A percentile compares a stretch with the other conserved stretches of the same genome.
phyloP scores from a whole-genome alignment of 2,113 vertebrate species.

The Boleophthalmus pectinirostris region DNA sequence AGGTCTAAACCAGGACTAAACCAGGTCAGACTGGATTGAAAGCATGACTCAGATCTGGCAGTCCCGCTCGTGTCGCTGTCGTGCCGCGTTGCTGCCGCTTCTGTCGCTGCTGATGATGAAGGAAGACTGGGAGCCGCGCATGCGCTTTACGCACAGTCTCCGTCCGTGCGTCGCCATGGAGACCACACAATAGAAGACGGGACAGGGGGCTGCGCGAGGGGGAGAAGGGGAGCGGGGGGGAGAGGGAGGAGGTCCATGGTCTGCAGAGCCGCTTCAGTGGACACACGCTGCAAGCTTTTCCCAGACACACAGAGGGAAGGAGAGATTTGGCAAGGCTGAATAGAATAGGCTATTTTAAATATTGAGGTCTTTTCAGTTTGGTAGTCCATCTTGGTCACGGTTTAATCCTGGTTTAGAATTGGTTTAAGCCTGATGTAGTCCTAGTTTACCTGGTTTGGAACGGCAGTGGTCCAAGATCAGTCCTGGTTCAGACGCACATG shows the following conservation, averaged over 20 bases:
- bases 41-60: slow-evolving; percentile 2
- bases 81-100: neutral
- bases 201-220: slow-evolving; percentile 78
- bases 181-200: slow-evolving; percentile 84
- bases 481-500: neutral
- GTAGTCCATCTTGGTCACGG: neutral
- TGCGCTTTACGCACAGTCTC: slow-evolving; percentile 61
- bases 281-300: slow-evolving; percentile 66
- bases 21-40: neutral
- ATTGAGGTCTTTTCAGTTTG: neutral
- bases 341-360: neutral
- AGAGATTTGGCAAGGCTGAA: neutral
- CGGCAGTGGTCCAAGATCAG: neutral
- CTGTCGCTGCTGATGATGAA: slow-evolving; percentile 41
- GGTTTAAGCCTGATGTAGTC: neutral
- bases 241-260: slow-evolving; percentile 54
- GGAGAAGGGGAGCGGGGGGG: slow-evolving; percentile 19
- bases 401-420: neutral
- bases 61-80: neutral
- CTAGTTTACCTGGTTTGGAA: neutral
- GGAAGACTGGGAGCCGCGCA: slow-evolving; percentile 58
- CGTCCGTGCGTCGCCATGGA: slow-evolving; percentile 73
- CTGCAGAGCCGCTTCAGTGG: slow-evolving; percentile 77
- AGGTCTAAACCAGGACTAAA: neutral
- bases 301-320: slow-evolving; percentile 32